These are phyloP conservation scores for Saimiri boliviensis DNA, from an alignment of 2,113 vertebrate genomes.

Conservation along the genomic window DNA sequence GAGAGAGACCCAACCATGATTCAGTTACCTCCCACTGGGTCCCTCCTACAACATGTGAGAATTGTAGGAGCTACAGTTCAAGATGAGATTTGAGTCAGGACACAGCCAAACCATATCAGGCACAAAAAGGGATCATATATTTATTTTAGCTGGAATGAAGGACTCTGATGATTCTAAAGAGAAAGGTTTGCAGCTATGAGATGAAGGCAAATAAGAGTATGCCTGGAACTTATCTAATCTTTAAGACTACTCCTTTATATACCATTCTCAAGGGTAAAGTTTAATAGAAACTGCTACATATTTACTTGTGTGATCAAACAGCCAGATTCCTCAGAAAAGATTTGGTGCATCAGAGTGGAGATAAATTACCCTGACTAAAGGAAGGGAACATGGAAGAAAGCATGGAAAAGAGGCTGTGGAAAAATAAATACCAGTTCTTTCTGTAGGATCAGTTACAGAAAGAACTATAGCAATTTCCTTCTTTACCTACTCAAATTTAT, in stretches of 20 bases:
- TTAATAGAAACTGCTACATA: not conserved
- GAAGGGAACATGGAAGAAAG: not conserved
- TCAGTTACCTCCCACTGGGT: too few species aligned
- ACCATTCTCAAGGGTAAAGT: not conserved
- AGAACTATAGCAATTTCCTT: not conserved
- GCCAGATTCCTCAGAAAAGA: not conserved
- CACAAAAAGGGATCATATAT: not conserved
- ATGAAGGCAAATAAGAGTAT: not conserved
- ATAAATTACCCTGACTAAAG: not conserved
- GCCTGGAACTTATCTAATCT: not conserved
- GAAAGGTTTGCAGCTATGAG: not conserved
- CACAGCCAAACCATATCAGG: too few species aligned
- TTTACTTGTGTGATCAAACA: not conserved
- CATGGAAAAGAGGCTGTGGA: not conserved
- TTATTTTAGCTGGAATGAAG: not conserved
- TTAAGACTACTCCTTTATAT: not conserved
- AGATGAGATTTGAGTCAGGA: too few species aligned
- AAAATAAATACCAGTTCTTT: not conserved
- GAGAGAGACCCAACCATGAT: too few species aligned
- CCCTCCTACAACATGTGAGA: too few species aligned
- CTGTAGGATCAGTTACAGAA: not conserved
- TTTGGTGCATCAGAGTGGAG: not conserved
- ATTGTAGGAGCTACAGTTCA: too few species aligned
- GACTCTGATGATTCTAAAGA: not conserved
- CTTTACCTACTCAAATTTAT: not conserved